Percentiles rank a stretch among this genome's conserved stretches.
Conservation (phyloP, 2,113 vertebrate species). For the Pelecanoides urinatrix region DNA sequence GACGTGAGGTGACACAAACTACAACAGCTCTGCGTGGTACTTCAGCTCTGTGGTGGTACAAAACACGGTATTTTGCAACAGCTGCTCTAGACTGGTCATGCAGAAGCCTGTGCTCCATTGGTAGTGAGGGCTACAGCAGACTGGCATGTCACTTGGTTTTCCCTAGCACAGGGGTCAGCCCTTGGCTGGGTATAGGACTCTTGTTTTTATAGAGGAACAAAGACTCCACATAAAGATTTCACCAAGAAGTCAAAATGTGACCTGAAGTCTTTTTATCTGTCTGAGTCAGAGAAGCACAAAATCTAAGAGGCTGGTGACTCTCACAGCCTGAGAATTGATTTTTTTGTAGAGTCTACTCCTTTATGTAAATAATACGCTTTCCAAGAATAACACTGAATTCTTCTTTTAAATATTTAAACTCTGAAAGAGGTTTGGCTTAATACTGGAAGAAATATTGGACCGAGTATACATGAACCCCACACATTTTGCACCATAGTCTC, state of each 20-base stretch:
- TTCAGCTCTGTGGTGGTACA: not conserved
- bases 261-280: not conserved
- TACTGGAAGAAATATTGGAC: not conserved
- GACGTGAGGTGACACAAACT: not conserved
- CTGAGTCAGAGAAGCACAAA: constrained; percentile 1
- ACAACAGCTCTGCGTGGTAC: not conserved
- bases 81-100: not conserved
- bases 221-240: not conserved
- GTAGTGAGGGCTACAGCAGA: not conserved
- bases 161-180: not conserved
- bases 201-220: not conserved
- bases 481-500: not conserved
- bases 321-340: not conserved
- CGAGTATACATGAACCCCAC: not conserved
- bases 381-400: constrained; percentile 28
- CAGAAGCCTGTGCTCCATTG: not conserved
- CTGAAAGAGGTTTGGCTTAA: not conserved
- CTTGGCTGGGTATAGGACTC: not conserved
- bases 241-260: not conserved
- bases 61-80: not conserved
- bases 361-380: constrained; percentile 45
- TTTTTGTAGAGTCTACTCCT: not conserved
- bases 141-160: not conserved
- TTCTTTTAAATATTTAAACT: constrained; percentile 34
- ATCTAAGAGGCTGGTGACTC: not conserved